phyloP scores from a whole-genome alignment of 2,888 invertebrate genomes.

The Palloptera scutellata region DNA sequence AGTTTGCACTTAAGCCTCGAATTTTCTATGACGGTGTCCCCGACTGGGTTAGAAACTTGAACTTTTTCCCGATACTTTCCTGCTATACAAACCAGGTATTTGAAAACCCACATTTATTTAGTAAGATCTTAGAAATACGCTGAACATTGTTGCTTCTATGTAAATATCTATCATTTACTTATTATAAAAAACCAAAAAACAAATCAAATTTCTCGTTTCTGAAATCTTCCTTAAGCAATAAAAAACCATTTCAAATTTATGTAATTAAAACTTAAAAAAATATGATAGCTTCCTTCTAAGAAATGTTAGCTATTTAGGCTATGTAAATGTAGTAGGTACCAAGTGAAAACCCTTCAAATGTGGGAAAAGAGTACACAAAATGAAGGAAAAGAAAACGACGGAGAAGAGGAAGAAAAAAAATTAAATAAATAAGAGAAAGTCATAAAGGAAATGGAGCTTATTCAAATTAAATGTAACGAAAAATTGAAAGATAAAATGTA shows the following conservation, averaged over 20 bases:
- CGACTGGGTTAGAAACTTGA: no score
- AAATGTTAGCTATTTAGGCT: no score
- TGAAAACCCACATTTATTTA: neutral
- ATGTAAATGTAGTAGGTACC: no score
- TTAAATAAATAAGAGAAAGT: neutral
- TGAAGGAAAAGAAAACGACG: no score
- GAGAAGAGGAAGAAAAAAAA: neutral
- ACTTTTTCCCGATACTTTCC: no score
- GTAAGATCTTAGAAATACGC: neutral
- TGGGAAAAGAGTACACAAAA: no score
- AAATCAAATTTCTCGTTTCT: neutral
- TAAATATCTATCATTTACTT: neutral
- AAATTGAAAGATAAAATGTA: neutral
- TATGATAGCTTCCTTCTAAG: neutral
- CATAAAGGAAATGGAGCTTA: neutral
- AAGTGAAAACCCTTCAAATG: no score
- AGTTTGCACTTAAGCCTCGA: no score
- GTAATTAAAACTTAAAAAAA: neutral
- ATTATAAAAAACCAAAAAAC: neutral
- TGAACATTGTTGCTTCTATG: neutral
- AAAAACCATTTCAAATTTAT: neutral
- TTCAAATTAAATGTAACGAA: neutral
- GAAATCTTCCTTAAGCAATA: slow-evolving; percentile 6
- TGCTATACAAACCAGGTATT: no score
- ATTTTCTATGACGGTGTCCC: no score